Evolutionary conservation across 2,113 vertebrate genomes (phyloP).

Genomic region (Burhinus bistriatus): DNA sequence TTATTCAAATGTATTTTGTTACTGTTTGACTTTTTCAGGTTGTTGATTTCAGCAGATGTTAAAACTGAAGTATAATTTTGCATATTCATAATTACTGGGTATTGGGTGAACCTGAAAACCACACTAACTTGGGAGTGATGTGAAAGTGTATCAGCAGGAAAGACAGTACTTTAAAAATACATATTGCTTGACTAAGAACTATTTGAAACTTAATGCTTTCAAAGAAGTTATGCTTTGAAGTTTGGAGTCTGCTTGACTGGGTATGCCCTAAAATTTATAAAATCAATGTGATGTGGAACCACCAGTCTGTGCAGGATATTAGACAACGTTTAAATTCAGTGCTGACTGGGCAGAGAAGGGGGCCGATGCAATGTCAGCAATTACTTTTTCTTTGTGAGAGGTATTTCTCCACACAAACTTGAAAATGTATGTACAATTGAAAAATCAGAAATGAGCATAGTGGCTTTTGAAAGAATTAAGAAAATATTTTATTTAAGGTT

Average conservation of each 20-base stretch:
- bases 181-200: background rate
- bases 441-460: background rate
- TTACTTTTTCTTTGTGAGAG: background rate
- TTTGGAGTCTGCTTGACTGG: background rate
- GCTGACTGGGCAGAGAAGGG: background rate
- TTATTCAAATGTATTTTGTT: background rate
- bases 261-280: background rate
- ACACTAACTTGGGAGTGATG: background rate
- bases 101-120: background rate
- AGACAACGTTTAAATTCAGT: background rate
- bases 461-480: background rate
- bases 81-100: background rate
- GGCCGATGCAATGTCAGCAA: background rate
- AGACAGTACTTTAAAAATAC: background rate
- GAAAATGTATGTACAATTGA: background rate
- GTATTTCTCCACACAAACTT: background rate
- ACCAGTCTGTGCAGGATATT: background rate
- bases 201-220: background rate
- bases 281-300: background rate
- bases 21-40: background rate
- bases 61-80: background rate
- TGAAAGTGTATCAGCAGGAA: background rate
- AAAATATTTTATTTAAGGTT: background rate
- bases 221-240: background rate
- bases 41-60: background rate